These are phyloP conservation scores for Chydorus sphaericus DNA, from an alignment of 2,888 invertebrate species.

Conservation along the genomic window DNA sequence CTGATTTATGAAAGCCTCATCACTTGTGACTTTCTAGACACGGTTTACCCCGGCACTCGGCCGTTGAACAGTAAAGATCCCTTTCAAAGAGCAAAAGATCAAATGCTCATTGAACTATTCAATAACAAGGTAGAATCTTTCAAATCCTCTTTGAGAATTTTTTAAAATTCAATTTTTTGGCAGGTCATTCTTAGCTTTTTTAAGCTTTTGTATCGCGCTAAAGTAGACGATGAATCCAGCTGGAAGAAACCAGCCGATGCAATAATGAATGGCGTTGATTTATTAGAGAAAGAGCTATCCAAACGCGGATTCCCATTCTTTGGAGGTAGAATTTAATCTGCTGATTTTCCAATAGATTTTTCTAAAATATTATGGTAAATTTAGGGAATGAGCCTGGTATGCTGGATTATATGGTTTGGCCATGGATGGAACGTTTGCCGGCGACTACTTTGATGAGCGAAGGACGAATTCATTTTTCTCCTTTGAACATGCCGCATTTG, in stretches of 20 bases:
- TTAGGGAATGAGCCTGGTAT: constrained; percentile 54
- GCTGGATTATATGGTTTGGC: constrained; percentile 73
- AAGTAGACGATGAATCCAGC: constrained; percentile 6
- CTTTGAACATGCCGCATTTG: constrained; percentile 21
- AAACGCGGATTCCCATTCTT: constrained; percentile 48
- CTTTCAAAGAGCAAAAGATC: constrained; percentile 52
- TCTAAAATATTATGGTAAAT: too few species aligned
- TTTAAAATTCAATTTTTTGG: background rate
- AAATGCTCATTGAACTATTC: constrained; percentile 52
- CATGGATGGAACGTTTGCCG: constrained; percentile 58
- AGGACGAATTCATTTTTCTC: constrained; percentile 46
- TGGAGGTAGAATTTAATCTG: constrained; percentile 33
- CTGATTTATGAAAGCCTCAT: constrained; percentile 65
- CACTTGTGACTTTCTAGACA: constrained; percentile 64
- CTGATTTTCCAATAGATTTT: too few species aligned
- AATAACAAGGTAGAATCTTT: constrained; percentile 30
- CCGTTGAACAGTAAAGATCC: constrained; percentile 52
- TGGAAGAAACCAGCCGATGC: constrained; percentile 29
- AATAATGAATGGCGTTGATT: constrained; percentile 41
- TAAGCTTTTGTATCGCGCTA: constrained; percentile 5
- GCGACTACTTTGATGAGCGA: constrained; percentile 44
- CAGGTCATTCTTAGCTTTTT: constrained; percentile 7
- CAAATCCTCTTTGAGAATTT: background rate
- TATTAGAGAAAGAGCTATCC: constrained; percentile 48
- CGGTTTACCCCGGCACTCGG: constrained; percentile 46